Evolutionary conservation across 1,140 invertebrate species (phyloP), one percentile per base, ranked within the genome.

Genomic region (Euschistus heros): DNA sequence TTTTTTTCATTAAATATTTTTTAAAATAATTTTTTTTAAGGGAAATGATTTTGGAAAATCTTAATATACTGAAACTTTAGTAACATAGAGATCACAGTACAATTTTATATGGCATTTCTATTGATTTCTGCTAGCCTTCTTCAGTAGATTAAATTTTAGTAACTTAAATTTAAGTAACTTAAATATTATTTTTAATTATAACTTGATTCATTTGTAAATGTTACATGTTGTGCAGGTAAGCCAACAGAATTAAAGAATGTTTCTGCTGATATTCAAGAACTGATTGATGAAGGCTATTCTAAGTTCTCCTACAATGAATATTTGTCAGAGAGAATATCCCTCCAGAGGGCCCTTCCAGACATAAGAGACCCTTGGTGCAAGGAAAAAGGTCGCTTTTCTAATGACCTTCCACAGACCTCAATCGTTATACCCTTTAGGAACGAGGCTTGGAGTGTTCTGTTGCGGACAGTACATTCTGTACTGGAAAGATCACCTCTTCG

Each of bases 281-380:
- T 91, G 64, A 93, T 95, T 22, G 91, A 97, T 68, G 86, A 93
- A 68, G 96, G 97, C n/a, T 98, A 94, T 92, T 79, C 88, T 72
- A 93, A 95, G 72, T 98, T 99, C 77, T 96, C 95, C 7, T 98
- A 98, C 77, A 99, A 99, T 82, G 94, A 98, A 76, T 99, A 98
- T 74, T 91, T 86, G 66, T 97, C 93, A 74, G 96, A 99, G 79
- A 81, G 97, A 76, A 97, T 99, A 73, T 98, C 94, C 18, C 83
- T 99, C 44, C 89, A 94, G 73, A 81, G 97, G 68, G 20, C 62
- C 1, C 30, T 67, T 5, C 66, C 66, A 0, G 66, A 67, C 52
- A 62, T 62, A 14, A 50, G 66, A 37, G 66, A 67, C 47, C 27
- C 46, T 3, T 67, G 66, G 85, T 97, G 94, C 74, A 94, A 93